These are phyloP conservation scores for Darevskia mixta DNA, from an alignment of 2,797 vertebrate species.

Conservation along the genomic window DNA sequence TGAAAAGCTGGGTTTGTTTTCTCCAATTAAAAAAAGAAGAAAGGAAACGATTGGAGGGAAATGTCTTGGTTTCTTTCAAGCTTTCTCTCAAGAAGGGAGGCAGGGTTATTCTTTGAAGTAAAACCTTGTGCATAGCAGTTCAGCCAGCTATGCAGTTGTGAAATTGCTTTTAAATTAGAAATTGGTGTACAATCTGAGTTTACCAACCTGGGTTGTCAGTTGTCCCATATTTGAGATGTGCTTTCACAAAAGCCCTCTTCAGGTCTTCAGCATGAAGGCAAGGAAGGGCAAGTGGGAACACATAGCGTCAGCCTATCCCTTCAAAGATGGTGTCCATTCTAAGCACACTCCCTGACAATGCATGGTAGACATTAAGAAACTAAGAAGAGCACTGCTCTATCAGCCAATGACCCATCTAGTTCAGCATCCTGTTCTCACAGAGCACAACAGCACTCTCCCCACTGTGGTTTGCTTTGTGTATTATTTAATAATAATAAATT, in stretches of 20 bases:
- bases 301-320: too few species aligned
- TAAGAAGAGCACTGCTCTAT: too few species aligned
- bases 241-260: neutral
- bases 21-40: neutral
- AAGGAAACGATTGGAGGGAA: neutral
- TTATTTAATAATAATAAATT: too few species aligned
- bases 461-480: too few species aligned
- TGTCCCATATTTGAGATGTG: neutral
- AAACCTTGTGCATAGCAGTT: neutral
- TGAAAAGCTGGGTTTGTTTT: neutral
- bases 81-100: neutral
- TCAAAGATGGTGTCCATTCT: too few species aligned
- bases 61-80: neutral
- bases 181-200: neutral
- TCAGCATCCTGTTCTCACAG: too few species aligned
- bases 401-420: too few species aligned
- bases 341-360: too few species aligned
- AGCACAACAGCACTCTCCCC: too few species aligned
- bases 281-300: too few species aligned
- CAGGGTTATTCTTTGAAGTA: neutral
- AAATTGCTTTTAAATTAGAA: constrained; percentile 7
- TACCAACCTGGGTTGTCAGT: neutral
- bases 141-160: neutral
- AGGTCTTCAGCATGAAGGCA: too few species aligned
- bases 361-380: too few species aligned